These are phyloP conservation scores for Campylomormyrus tamandua DNA, from an alignment of 2,113 vertebrate genomes.

Conservation along the genomic window DNA sequence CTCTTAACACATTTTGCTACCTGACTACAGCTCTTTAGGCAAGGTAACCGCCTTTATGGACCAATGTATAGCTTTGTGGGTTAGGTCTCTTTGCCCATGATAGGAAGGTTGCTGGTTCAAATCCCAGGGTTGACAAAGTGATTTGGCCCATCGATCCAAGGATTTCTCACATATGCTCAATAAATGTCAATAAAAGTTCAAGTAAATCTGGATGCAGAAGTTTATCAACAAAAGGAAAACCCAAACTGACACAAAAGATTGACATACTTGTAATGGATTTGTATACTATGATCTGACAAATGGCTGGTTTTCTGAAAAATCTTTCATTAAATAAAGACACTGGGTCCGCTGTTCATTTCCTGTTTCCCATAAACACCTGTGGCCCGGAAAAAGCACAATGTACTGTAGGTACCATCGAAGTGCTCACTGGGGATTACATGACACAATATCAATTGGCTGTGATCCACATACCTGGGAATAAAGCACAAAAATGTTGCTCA, in stretches of 20 bases:
- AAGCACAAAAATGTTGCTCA: not conserved
- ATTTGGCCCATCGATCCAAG: not conserved
- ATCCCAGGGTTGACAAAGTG: not conserved
- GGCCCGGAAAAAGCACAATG: not conserved
- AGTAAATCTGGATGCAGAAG: not conserved
- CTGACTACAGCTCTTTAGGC: not conserved
- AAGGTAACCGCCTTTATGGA: not conserved
- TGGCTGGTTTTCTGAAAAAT: not conserved
- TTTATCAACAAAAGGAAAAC: not conserved
- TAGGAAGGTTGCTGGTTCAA: not conserved
- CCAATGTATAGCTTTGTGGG: not conserved
- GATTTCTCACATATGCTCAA: not conserved
- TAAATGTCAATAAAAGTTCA: not conserved
- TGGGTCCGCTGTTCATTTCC: not conserved
- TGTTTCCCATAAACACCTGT: not conserved
- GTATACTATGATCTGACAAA: not conserved
- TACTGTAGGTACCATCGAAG: not conserved
- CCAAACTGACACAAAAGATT: not conserved
- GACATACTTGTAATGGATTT: not conserved
- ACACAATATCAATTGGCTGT: not conserved
- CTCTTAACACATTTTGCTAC: not conserved
- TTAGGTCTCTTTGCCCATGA: not conserved
- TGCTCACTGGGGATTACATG: not conserved
- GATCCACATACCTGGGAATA: not conserved
- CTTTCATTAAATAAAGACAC: not conserved